Evolutionary conservation across 2,797 vertebrate species (phyloP).

Genomic region (Emys orbicularis): DNA sequence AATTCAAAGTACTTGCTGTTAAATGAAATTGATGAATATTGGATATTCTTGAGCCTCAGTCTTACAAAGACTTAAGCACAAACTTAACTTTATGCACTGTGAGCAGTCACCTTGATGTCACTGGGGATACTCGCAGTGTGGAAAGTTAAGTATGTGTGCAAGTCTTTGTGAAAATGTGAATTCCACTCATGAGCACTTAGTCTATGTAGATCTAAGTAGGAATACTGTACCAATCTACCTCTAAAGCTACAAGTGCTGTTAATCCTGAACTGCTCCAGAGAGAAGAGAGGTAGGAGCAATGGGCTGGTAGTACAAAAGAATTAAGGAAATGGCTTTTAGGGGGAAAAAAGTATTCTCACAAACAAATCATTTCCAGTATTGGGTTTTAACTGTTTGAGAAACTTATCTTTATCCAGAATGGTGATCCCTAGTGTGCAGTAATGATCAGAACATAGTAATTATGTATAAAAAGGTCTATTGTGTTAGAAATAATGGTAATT

Average conservation of each 20-base stretch:
- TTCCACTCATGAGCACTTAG: background rate
- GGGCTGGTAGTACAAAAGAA: background rate
- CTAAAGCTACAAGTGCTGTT: background rate
- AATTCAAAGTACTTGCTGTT: background rate
- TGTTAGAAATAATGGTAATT: background rate
- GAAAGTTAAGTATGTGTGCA: background rate
- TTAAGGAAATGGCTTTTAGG: background rate
- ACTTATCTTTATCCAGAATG: background rate
- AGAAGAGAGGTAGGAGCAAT: background rate
- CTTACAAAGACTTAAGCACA: background rate
- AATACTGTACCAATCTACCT: background rate
- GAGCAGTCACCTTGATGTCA: background rate
- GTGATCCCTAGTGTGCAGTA: no score
- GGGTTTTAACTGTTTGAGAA: background rate
- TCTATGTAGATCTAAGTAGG: background rate
- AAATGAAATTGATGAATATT: background rate
- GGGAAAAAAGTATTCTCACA: background rate
- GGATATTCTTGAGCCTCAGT: background rate
- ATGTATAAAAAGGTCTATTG: background rate
- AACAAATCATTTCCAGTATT: background rate
- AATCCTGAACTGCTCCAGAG: background rate
- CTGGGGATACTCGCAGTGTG: background rate
- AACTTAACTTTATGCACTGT: background rate
- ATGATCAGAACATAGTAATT: accelerated
- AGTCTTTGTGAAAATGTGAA: background rate